Conservation (phyloP, 2,888 invertebrate genomes). For the Diplolepis rosae region DNA sequence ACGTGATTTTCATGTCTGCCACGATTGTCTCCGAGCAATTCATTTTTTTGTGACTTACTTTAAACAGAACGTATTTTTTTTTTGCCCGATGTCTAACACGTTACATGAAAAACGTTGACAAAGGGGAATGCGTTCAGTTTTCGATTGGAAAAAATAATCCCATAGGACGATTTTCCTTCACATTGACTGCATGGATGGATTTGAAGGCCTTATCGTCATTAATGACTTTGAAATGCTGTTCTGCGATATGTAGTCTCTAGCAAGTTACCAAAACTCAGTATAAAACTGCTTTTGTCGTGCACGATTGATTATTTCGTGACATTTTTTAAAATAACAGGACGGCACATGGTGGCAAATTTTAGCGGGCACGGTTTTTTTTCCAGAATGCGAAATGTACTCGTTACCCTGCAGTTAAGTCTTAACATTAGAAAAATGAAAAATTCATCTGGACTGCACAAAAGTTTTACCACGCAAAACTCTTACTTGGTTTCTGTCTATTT, state of each 20-base stretch:
- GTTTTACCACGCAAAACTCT: neutral
- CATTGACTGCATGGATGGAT: neutral
- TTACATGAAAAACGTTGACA: neutral
- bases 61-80: neutral
- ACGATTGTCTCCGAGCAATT: neutral
- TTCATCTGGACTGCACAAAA: neutral
- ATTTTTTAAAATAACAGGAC: neutral
- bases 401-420: neutral
- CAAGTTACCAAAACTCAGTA: neutral
- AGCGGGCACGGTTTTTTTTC: neutral
- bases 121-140: slow-evolving; percentile 2
- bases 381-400: neutral
- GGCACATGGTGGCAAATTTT: neutral
- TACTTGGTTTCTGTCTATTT: neutral
- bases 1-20: neutral
- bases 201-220: neutral
- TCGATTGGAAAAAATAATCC: neutral
- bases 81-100: neutral
- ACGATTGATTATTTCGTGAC: neutral
- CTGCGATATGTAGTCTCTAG: slow-evolving; percentile 11
- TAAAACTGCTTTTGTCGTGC: neutral
- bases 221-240: neutral
- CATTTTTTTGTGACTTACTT: neutral
- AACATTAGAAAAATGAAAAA: neutral
- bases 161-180: neutral